Evolutionary conservation across 2,797 vertebrate genomes (phyloP).

Genomic region (Pseudochirops corinnae): DNA sequence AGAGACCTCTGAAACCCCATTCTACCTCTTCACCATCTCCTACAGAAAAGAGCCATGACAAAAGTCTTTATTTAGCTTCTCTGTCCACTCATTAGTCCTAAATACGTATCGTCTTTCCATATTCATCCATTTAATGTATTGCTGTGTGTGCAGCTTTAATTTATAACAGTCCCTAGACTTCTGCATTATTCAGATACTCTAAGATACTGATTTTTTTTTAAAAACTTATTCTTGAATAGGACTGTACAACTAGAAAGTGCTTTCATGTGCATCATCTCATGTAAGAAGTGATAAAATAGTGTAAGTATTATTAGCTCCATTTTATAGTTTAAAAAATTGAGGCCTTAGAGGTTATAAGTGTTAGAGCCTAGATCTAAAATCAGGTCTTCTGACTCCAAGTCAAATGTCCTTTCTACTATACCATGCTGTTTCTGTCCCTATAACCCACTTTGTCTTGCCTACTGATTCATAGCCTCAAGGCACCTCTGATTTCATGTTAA

Average conservation of each 20-base stretch:
- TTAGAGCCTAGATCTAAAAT: neutral
- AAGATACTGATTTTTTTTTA: neutral
- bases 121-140: neutral
- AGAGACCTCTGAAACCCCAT: neutral
- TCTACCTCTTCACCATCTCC: neutral
- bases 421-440: neutral
- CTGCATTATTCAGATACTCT: neutral
- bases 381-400: neutral
- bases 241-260: neutral
- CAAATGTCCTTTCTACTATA: neutral
- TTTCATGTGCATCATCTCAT: neutral
- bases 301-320: neutral
- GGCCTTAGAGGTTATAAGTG: neutral
- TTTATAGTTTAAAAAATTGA: neutral
- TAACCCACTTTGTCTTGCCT: neutral
- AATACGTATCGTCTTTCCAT: neutral
- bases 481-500: conserved; percentile 62
- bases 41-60: neutral
- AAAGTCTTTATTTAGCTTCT: neutral
- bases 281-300: neutral
- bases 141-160: neutral
- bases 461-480: neutral
- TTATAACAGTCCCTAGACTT: neutral
- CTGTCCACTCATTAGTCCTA: neutral
- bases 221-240: neutral